Conservation (phyloP, 2,113 vertebrate genomes). For the Thalassarche chlororhynchos region DNA sequence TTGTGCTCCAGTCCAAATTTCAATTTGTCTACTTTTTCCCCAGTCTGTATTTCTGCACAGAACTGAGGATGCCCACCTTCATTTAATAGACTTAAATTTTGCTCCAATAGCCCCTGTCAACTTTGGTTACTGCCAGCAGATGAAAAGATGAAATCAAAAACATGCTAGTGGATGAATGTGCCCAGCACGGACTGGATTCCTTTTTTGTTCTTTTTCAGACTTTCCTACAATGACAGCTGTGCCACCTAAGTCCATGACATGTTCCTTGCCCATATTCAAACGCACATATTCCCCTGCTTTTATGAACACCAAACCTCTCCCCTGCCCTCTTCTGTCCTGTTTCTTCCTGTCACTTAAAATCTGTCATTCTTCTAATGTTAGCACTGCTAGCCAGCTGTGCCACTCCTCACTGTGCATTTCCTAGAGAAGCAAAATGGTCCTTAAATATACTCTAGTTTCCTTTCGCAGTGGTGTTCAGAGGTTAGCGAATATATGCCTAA, state of each 20-base stretch:
- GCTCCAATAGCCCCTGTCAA: neutral
- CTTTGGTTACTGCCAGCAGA: neutral
- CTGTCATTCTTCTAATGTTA: neutral
- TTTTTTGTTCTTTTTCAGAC: neutral
- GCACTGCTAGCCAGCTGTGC: neutral
- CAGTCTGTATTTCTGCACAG: neutral
- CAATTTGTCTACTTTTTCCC: neutral
- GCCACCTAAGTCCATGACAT: fast-evolving
- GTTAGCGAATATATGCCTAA: neutral
- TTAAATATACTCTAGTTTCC: neutral
- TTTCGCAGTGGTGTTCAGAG: neutral
- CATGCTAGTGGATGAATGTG: fast-evolving
- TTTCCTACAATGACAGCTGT: neutral
- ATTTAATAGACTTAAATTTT: neutral
- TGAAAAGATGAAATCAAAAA: neutral
- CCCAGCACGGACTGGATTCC: neutral
- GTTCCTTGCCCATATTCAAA: neutral
- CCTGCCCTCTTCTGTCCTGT: neutral
- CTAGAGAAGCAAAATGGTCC: neutral
- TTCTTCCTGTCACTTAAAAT: neutral
- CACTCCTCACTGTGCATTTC: neutral
- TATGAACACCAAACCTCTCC: neutral
- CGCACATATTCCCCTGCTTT: neutral
- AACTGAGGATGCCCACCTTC: neutral
- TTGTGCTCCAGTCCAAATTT: neutral